Percentiles rank a stretch among this genome's conserved stretches.
phyloP scores from a whole-genome alignment of 2,113 vertebrate genomes.

The Hippocampus comes region DNA sequence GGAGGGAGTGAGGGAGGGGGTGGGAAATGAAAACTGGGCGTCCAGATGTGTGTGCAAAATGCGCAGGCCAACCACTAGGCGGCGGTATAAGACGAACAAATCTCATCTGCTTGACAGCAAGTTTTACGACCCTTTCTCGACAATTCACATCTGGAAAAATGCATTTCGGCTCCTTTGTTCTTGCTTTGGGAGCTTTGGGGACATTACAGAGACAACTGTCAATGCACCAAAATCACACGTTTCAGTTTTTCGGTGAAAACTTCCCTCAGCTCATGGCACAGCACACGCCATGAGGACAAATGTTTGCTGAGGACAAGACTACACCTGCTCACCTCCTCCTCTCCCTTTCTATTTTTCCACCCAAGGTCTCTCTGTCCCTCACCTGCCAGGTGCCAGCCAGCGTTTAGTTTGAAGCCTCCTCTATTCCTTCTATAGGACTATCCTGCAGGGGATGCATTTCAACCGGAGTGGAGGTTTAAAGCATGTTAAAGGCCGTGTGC shows the following conservation, averaged over 20 bases:
- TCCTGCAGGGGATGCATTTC: background rate
- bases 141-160: conserved; percentile 62
- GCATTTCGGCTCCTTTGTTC: conserved; percentile 14
- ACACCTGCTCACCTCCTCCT: conserved; percentile 28
- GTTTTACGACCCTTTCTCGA: conserved; percentile 27
- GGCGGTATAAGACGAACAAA: conserved; percentile 51
- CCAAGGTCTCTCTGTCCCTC: conserved; percentile 15
- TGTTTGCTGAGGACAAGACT: conserved; percentile 46
- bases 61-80: conserved; percentile 38
- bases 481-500: background rate
- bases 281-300: conserved; percentile 18
- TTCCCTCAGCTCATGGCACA: background rate
- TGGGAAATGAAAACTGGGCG: conserved; percentile 28
- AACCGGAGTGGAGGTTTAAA: background rate
- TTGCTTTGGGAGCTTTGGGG: conserved; percentile 20
- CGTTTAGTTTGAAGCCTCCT: conserved; percentile 17
- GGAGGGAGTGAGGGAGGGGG: background rate
- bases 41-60: conserved; percentile 47
- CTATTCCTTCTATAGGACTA: background rate
- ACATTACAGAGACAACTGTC: background rate
- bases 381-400: conserved; percentile 48
- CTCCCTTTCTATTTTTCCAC: background rate
- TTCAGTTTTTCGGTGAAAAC: background rate
- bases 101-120: conserved; percentile 36
- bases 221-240: background rate